Evolutionary conservation across 2,888 invertebrate species (phyloP).

Genomic region (Serripes groenlandicus): DNA sequence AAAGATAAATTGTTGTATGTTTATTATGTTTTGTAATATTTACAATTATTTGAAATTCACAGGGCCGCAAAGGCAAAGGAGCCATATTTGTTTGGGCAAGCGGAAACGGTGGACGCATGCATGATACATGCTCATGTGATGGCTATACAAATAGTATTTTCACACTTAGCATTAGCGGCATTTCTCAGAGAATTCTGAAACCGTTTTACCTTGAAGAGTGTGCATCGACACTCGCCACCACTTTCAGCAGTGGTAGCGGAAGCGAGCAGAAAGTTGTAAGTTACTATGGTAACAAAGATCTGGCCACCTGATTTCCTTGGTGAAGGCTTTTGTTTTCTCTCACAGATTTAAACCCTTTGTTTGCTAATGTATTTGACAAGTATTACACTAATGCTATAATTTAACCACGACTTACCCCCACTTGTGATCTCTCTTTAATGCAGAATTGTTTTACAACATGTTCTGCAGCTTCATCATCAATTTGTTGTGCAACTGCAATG

Average conservation of each 20-base stretch:
- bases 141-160: constrained; percentile 68
- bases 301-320: constrained; percentile 20
- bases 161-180: constrained; percentile 64
- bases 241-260: constrained; percentile 62
- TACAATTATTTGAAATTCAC: constrained; percentile 30
- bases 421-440: too few species aligned
- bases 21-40: neutral
- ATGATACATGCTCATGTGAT: constrained; percentile 64
- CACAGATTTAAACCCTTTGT: neutral
- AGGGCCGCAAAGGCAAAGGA: constrained; percentile 67
- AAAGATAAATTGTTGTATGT: neutral
- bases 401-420: too few species aligned
- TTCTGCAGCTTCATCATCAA: too few species aligned
- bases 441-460: too few species aligned
- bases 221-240: constrained; percentile 65
- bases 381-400: neutral
- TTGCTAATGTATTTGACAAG: neutral
- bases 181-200: constrained; percentile 48
- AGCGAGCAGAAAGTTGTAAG: constrained; percentile 64
- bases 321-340: constrained; percentile 26
- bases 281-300: constrained; percentile 20
- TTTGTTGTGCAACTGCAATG: too few species aligned
- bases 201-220: constrained; percentile 68
- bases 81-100: constrained; percentile 69
- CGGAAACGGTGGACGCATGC: constrained; percentile 62